Evolutionary conservation across 2,113 vertebrate genomes (phyloP), one percentile per base, ranked within the genome.

Genomic region (Ivindomyrus marchei): DNA sequence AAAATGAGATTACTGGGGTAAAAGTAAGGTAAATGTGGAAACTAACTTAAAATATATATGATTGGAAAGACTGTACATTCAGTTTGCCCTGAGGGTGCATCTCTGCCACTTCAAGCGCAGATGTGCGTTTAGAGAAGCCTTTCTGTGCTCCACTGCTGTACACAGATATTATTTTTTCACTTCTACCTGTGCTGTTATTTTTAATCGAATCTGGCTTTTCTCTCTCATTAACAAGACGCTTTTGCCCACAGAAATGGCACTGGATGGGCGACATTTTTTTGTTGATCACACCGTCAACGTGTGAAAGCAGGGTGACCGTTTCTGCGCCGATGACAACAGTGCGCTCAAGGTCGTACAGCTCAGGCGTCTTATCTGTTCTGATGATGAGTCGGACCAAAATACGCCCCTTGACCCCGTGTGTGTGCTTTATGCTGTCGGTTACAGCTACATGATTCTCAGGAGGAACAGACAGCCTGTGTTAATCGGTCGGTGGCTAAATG

Each of bases 1-100:
- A 66, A 31, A 96, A 95, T 94, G 21, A 94, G 91, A 92, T 93
- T 94, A 95, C 95, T 31, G 27, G 10, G 62, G n/a, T 27, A 11
- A 66, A 27, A 66, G 62, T 66, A 66, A 31, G 62, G 62, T 95
- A 95, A 92, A 93, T 91, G 89, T 87, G 88, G 92, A 49, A 85
- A 27, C 17, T 39, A 80, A 39, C 36, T 42, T 36, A 80, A 80
- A 80, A 80, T 80, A 19, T 80, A 80, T 80, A 42, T 80, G 36
- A 42, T 8, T 15, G 74, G 13, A 42, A 39, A 42, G 74, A 42
- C 95, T 94, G 95, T 94, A 95, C 93, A 94, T 94, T 91, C 92
- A 89, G 92, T 96, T 96, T 15, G 15, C 70, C 36, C 31, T 77
- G 3, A 17, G 15, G 70, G 70, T 39, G 3, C 70, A 77, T 39